phyloP scores from a whole-genome alignment of 2,113 vertebrate genomes.

The Mirounga angustirostris region DNA sequence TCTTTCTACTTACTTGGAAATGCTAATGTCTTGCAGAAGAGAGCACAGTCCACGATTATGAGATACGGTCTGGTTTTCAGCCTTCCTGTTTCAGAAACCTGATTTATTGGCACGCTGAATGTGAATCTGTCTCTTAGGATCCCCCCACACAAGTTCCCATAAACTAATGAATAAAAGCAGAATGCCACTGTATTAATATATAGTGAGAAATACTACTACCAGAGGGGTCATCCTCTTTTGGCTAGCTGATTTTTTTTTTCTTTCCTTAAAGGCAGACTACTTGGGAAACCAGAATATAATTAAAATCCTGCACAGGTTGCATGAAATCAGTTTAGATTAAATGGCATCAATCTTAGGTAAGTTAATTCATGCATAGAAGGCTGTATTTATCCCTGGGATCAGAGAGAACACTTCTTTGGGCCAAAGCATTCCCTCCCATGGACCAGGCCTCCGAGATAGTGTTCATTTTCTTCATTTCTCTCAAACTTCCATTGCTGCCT shows the following conservation, averaged over 20 bases:
- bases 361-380: neutral
- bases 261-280: neutral
- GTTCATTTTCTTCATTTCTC: neutral
- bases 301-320: neutral
- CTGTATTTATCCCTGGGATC: neutral
- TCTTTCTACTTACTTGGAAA: neutral
- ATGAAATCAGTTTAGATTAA: neutral
- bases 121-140: neutral
- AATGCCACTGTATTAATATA: neutral
- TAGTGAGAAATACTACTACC: conserved; percentile 31
- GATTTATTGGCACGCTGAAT: neutral
- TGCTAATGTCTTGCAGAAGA: neutral
- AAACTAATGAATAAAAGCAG: conserved; percentile 8
- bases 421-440: neutral
- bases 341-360: neutral
- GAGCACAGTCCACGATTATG: neutral
- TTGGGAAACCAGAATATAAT: conserved; percentile 27
- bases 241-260: neutral
- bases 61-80: neutral
- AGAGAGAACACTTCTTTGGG: neutral
- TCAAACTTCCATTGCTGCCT: neutral
- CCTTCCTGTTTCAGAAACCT: neutral
- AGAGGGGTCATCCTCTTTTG: neutral
- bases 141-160: neutral
- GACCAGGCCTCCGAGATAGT: neutral